phyloP scores from a whole-genome alignment of 2,888 invertebrate genomes.

The Drosophila subsilvestris region DNA sequence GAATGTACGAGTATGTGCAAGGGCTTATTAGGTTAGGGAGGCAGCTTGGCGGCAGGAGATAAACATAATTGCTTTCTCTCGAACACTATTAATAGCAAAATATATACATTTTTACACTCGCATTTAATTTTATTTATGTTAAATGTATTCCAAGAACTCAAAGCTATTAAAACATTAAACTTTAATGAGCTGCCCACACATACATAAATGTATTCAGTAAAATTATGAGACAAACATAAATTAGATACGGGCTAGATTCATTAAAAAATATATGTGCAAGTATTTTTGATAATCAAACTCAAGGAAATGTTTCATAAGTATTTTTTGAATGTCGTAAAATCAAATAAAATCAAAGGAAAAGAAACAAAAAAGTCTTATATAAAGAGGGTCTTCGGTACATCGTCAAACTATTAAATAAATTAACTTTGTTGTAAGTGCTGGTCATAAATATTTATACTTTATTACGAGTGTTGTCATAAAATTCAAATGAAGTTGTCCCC shows the following conservation, averaged over 20 bases:
- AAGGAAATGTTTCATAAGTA: slow-evolving; percentile 24
- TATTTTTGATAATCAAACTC: slow-evolving; percentile 7
- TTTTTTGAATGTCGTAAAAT: slow-evolving; percentile 24
- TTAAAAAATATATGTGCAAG: slow-evolving; percentile 4
- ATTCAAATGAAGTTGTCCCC: slow-evolving; percentile 72
- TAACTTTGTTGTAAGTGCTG: slow-evolving; percentile 75
- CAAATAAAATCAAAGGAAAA: slow-evolving; percentile 25
- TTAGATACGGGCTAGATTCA: slow-evolving; percentile 49
- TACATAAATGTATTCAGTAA: slow-evolving; percentile 49
- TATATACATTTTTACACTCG: slow-evolving; percentile 1
- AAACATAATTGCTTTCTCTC: slow-evolving; percentile 32
- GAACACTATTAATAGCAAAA: slow-evolving; percentile 11
- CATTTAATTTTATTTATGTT: background rate
- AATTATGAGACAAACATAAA: slow-evolving; percentile 64
- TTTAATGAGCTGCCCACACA: slow-evolving; percentile 17
- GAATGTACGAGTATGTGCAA: background rate
- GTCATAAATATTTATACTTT: slow-evolving; percentile 72
- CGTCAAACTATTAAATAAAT: slow-evolving; percentile 73
- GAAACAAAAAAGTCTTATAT: slow-evolving; percentile 4
- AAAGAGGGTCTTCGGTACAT: slow-evolving; percentile 37
- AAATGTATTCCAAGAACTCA: slow-evolving; percentile 14
- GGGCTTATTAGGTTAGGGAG: slow-evolving; percentile 35
- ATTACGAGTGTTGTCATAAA: slow-evolving; percentile 58
- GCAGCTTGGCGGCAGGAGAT: slow-evolving; percentile 35
- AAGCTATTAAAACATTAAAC: slow-evolving; percentile 11